phyloP scores from a whole-genome alignment of 2,888 invertebrate species.

The Microctonus aethiopoides region DNA sequence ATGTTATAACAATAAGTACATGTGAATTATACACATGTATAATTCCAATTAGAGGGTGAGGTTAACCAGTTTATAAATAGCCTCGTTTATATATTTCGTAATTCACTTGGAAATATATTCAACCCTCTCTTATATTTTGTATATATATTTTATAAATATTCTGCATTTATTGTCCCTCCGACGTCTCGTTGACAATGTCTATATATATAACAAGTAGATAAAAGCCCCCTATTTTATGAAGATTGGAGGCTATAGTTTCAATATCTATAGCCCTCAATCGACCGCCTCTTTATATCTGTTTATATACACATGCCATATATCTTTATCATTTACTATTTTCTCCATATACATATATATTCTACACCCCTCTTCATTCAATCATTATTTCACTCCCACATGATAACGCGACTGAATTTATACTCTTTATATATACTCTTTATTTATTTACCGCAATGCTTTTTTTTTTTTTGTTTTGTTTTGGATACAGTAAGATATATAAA shows the following conservation, averaged over 20 bases:
- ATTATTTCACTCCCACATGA: no score
- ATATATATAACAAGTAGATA: background rate
- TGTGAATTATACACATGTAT: background rate
- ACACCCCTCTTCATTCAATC: background rate
- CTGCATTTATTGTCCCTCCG: background rate
- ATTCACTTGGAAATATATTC: background rate
- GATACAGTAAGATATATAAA: no score
- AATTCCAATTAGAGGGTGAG: background rate
- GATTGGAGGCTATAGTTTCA: background rate
- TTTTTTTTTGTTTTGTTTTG: no score
- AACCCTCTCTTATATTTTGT: background rate
- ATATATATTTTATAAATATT: background rate
- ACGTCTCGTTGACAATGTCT: background rate
- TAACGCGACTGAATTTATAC: no score
- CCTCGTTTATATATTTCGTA: background rate
- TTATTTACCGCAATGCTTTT: no score
- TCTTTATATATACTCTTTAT: no score
- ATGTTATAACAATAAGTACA: no score
- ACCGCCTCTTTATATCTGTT: background rate
- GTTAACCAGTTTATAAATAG: background rate
- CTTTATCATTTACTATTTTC: background rate
- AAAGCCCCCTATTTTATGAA: background rate
- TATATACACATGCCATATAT: no score
- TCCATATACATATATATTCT: no score
- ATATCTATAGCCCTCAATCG: background rate